Base-by-base conservation (phyloP, 2,113 vertebrate species). In the Scortum barcoo region DNA sequence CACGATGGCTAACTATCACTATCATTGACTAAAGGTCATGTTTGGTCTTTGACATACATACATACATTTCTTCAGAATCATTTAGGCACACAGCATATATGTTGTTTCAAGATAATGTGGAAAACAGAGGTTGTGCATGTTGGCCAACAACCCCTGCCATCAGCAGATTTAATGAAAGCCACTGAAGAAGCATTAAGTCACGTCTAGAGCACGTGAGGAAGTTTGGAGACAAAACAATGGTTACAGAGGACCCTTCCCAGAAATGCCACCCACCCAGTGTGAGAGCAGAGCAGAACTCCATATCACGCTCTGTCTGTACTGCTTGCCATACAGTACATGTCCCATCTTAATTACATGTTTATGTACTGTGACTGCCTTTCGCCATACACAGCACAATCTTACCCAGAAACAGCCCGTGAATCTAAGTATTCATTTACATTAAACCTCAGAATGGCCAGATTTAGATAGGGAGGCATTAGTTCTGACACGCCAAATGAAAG, bases 401-500 rank as follows among this genome's bases (percentile, higher is more conserved):
- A 65, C 63, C 74, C 81, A 79, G 38, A 74, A 38, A 66, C 63
- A 54, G 63, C 61, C 61, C 77, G 68, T 75, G 63, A 72, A 84
- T 81, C 80, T 83, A 90, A 88, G 72, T 78, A 84, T 48, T 69
- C 14, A 28, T 86, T 91, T 86, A 78, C 68, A 89, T 88, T 91
- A 82, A 93, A 93, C 86, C 87, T 89, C 91, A 91, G 53, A 68
- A 33, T 6, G 46, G 72, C 33, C 82, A 56, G 76, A 90, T 92
- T 90, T 91, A 92, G 86, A 90, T 70, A 46, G 62, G 46, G 72
- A 87, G 84, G 82, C 78, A 86, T 88, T 86, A 73, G 89, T 86
- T 85, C 76, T 85, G 85, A 85, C 77, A 73, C 77, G 81, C 79
- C 68, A 79, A 72, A 75, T 72, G 44, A 86, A 91, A 72, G 78